A percentile compares a stretch with the other conserved stretches of the same genome.
These are phyloP conservation scores for Dissostichus mawsoni DNA, from an alignment of 2,113 vertebrate species.

Conservation along the genomic window DNA sequence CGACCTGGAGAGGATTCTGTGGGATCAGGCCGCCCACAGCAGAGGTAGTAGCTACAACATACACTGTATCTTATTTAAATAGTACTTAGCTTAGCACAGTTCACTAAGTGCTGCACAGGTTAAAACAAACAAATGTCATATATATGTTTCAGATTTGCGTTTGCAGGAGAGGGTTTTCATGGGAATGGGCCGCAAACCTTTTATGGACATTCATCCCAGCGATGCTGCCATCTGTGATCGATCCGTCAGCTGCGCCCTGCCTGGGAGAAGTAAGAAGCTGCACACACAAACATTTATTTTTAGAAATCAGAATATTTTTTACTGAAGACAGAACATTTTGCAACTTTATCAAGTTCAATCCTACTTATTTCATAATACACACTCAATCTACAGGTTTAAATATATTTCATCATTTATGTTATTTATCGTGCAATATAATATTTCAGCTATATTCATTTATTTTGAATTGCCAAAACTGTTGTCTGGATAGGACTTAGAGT, in stretches of 20 bases:
- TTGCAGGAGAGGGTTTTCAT: constrained; percentile 87
- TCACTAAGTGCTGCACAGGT: neutral
- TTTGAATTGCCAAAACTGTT: no score
- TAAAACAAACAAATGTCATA: neutral
- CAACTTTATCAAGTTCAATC: no score
- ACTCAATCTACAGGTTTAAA: neutral
- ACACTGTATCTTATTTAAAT: neutral
- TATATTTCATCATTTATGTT: neutral
- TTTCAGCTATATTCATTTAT: no score
- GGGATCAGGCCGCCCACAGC: constrained; percentile 84
- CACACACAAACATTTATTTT: neutral
- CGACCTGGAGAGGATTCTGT: constrained; percentile 84
- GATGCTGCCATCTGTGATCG: constrained; percentile 84
- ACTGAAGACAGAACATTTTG: neutral
- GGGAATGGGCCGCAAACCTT: constrained; percentile 85
- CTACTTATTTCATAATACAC: neutral
- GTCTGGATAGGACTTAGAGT: no score
- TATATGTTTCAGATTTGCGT: constrained; percentile 78
- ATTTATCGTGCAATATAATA: no score
- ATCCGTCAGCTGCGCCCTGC: constrained; percentile 69
- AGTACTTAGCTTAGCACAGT: neutral
- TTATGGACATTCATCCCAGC: constrained; percentile 85
- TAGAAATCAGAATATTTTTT: neutral
- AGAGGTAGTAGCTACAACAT: constrained; percentile 65
- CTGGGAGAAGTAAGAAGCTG: constrained; percentile 77